Conservation (phyloP, 2,888 invertebrate genomes). For the Ochropleura plecta region DNA sequence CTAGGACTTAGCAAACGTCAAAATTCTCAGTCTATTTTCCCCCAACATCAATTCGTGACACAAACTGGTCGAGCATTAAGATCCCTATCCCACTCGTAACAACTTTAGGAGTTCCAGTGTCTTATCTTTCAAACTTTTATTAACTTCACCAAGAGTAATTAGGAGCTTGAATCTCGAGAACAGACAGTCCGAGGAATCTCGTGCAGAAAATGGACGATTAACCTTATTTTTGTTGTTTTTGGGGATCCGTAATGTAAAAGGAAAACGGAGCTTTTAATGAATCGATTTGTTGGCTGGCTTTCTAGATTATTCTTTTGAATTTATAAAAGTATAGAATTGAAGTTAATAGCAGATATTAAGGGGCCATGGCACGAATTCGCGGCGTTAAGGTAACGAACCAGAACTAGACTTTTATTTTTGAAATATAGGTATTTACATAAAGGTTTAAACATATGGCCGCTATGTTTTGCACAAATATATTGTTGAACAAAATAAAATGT, state of each 20-base stretch:
- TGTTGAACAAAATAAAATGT: too few species aligned
- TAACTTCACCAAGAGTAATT: slow-evolving; percentile 71
- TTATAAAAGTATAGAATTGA: too few species aligned
- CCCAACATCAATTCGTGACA: slow-evolving; percentile 41
- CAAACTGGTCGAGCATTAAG: slow-evolving; percentile 59
- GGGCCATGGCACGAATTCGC: too few species aligned
- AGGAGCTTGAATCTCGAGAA: slow-evolving; percentile 54
- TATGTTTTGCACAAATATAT: too few species aligned
- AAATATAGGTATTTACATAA: too few species aligned
- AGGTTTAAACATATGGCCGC: too few species aligned
- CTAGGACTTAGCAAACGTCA: not conserved
- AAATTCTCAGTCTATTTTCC: slow-evolving; percentile 26
- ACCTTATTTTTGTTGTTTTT: slow-evolving; percentile 39
- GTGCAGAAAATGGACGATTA: slow-evolving; percentile 24
- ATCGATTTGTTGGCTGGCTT: not conserved
- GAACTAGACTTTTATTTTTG: too few species aligned
- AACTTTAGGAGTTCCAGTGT: slow-evolving; percentile 60
- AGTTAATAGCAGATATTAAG: too few species aligned
- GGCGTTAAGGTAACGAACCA: too few species aligned
- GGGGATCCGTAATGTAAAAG: not conserved
- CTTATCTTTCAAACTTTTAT: slow-evolving; percentile 74
- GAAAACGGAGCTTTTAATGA: not conserved
- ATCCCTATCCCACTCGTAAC: slow-evolving; percentile 66
- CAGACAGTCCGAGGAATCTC: slow-evolving; percentile 38
- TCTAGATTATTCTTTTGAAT: not conserved